phyloP scores from a whole-genome alignment of 2,797 vertebrate genomes.

The Paratrypauchen microcephalus region DNA sequence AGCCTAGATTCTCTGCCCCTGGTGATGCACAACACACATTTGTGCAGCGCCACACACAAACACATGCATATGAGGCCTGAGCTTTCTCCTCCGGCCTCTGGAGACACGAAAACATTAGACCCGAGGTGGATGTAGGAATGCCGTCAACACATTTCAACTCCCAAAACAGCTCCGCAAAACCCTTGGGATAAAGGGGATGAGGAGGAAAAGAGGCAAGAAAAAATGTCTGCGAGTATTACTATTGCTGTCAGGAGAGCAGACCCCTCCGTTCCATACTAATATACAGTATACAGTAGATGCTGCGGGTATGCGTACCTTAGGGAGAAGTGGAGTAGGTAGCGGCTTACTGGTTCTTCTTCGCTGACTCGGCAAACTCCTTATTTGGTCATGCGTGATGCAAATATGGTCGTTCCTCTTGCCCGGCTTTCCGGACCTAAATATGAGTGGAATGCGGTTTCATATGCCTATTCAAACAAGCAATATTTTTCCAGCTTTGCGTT shows the following conservation, averaged over 20 bases:
- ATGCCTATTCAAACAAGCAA: constrained; percentile 34
- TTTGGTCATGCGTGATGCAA: constrained; percentile 15
- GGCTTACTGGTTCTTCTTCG: constrained; percentile 19
- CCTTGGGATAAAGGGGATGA: constrained; percentile 66
- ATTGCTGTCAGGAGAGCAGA: constrained; percentile 71
- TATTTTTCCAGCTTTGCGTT: constrained; percentile 23
- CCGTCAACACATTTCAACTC: constrained; percentile 78
- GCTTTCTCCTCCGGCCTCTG: constrained; percentile 40
- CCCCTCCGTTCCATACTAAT: constrained; percentile 11
- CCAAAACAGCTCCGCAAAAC: constrained; percentile 65
- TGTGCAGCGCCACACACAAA: constrained; percentile 25
- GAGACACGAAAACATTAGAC: constrained; percentile 71
- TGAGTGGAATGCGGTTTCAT: constrained; percentile 39
- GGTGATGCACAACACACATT: constrained; percentile 40
- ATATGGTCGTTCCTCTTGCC: constrained; percentile 5
- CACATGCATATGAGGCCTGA: constrained; percentile 40
- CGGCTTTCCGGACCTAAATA: constrained; percentile 11
- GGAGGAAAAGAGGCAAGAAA: constrained; percentile 60
- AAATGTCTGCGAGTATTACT: constrained; percentile 78
- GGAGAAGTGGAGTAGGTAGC: constrained; percentile 39
- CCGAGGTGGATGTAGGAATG: constrained; percentile 61
- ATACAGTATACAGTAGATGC: constrained; percentile 23
- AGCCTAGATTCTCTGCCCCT: constrained; percentile 48
- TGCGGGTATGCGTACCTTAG: constrained; percentile 29
- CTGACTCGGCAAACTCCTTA: constrained; percentile 15